These are phyloP conservation scores for Equus przewalskii DNA, from an alignment of 2,113 vertebrate genomes.

Conservation along the genomic window DNA sequence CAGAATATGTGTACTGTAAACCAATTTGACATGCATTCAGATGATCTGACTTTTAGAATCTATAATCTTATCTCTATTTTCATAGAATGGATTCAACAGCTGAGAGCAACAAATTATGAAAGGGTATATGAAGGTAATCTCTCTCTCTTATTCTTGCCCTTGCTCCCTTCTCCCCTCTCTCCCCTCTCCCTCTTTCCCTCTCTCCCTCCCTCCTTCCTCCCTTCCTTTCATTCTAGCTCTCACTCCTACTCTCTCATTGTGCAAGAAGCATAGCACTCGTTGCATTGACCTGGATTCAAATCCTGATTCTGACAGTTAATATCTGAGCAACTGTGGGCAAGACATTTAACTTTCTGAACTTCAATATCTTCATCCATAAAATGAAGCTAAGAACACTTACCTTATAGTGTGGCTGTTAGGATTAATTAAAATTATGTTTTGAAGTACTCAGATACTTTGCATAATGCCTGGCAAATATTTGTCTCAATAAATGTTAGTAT, in stretches of 20 bases:
- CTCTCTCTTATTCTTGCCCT: not conserved
- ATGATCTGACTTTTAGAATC: constrained; percentile 41
- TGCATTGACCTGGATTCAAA: not conserved
- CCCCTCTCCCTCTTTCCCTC: accelerated
- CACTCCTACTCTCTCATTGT: not conserved
- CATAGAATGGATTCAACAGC: not conserved
- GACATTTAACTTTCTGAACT: not conserved
- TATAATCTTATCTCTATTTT: constrained; percentile 58
- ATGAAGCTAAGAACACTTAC: not conserved
- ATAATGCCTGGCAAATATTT: not conserved
- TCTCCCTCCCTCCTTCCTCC: accelerated
- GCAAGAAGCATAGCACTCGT: accelerated
- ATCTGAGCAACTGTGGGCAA: not conserved
- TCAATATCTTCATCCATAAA: not conserved
- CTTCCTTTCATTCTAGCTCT: not conserved
- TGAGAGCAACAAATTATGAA: not conserved
- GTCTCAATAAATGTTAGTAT: not conserved
- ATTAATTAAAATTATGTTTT: not conserved
- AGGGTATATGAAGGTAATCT: not conserved
- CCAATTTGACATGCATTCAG: not conserved
- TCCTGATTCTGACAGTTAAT: not conserved
- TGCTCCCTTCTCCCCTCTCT: no score
- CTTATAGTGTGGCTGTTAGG: not conserved
- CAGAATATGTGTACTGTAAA: constrained; percentile 9
- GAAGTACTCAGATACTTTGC: not conserved